Evolutionary conservation across 2,888 invertebrate species (phyloP).

Genomic region (Spialia ferax): DNA sequence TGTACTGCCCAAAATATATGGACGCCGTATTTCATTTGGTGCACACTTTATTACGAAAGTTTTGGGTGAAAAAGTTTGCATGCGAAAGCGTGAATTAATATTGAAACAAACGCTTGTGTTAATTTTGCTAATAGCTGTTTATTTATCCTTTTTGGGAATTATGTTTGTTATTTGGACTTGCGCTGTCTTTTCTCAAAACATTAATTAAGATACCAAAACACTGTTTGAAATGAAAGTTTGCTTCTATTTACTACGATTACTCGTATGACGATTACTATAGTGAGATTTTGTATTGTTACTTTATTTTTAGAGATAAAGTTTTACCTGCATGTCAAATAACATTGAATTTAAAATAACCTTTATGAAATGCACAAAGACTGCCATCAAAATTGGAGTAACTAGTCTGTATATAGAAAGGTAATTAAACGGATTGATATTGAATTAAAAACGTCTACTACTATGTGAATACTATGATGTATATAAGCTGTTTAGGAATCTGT

Average conservation of each 20-base stretch:
- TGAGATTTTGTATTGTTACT: too few relatives aligned
- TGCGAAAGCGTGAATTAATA: slow-evolving; percentile 29
- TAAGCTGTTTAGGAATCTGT: background rate
- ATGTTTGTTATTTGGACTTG: background rate
- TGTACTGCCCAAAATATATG: slow-evolving; percentile 33
- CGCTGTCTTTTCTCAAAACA: background rate
- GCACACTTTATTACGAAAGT: slow-evolving; percentile 36
- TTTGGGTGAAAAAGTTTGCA: slow-evolving; percentile 31
- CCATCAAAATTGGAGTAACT: too few relatives aligned
- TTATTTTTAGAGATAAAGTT: too few relatives aligned
- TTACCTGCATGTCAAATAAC: too few relatives aligned
- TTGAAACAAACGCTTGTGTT: slow-evolving; percentile 15
- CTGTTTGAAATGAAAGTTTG: too few relatives aligned
- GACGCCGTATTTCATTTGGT: slow-evolving; percentile 31
- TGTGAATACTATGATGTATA: background rate
- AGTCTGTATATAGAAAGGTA: background rate
- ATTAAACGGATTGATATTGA: background rate
- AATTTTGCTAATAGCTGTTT: background rate
- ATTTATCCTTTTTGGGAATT: background rate
- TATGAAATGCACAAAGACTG: too few relatives aligned
- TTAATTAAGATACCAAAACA: too few relatives aligned
- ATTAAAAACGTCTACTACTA: background rate
- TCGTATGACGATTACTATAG: too few relatives aligned
- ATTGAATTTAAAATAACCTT: too few relatives aligned
- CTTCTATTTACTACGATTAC: too few relatives aligned